Evolutionary conservation across 2,888 invertebrate species (phyloP).

Genomic region (Euplagia quadripunctaria): DNA sequence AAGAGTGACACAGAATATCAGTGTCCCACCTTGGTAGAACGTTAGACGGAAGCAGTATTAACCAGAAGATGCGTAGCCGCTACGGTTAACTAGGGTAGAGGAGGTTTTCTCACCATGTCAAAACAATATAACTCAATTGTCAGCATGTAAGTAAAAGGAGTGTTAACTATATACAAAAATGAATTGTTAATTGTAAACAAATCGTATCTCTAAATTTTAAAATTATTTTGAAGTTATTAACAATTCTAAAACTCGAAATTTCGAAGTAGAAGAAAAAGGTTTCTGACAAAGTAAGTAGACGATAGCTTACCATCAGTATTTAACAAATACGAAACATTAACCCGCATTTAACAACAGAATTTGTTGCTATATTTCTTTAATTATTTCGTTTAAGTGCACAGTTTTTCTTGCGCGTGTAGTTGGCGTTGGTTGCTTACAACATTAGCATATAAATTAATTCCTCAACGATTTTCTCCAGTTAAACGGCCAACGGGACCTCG

Average conservation of each 20-base stretch:
- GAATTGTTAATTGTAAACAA: no score
- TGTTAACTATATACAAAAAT: no score
- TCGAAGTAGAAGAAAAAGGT: not conserved
- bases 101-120: no score
- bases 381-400: conserved; percentile 29
- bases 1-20: not conserved
- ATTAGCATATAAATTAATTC: conserved; percentile 82
- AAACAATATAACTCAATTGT: no score
- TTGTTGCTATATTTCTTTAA: conserved; percentile 17
- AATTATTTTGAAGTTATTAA: not conserved
- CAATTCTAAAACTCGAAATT: not conserved
- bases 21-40: no score
- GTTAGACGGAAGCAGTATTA: no score
- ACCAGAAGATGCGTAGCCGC: not conserved
- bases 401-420: conserved; percentile 37
- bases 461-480: conserved; percentile 58
- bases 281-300: not conserved
- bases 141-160: no score
- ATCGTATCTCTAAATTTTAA: no score
- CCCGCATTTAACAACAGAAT: not conserved
- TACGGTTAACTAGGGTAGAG: no score
- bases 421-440: conserved; percentile 57
- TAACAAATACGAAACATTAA: not conserved
- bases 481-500: conserved; percentile 52
- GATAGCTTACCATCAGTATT: not conserved